These are phyloP conservation scores for Stictonetta naevosa DNA, from an alignment of 2,113 vertebrate genomes.

Conservation along the genomic window DNA sequence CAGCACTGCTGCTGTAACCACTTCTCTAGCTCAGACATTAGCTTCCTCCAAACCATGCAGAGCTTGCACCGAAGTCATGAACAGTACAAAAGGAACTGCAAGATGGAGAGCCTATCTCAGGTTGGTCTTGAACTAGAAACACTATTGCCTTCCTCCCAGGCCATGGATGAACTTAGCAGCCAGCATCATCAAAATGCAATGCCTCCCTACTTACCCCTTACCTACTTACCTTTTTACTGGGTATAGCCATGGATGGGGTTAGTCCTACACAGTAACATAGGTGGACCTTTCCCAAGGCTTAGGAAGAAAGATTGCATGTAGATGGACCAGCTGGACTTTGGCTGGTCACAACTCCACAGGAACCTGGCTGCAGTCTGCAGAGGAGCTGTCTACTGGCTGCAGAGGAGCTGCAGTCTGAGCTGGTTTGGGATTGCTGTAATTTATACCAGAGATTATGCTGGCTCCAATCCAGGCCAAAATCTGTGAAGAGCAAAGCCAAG, in stretches of 20 bases:
- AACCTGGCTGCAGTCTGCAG: background rate
- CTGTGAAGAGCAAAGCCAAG: background rate
- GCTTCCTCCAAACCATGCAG: background rate
- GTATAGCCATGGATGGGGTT: background rate
- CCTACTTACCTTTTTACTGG: background rate
- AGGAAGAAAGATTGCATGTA: background rate
- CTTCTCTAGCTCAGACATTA: background rate
- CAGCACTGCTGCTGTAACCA: background rate
- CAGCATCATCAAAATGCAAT: background rate
- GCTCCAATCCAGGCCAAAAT: background rate
- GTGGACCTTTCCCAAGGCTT: background rate
- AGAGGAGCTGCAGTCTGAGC: background rate
- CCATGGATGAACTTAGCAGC: background rate
- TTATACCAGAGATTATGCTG: background rate
- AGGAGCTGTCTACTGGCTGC: no score
- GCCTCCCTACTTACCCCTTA: background rate
- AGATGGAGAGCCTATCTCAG: fast-evolving
- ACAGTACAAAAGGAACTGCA: background rate
- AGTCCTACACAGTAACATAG: background rate
- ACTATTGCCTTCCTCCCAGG: background rate
- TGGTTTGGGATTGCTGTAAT: background rate
- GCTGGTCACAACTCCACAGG: fast-evolving
- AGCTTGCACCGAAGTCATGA: background rate
- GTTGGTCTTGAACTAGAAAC: background rate
- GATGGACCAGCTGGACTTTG: background rate